Base-by-base conservation (phyloP, 2,888 invertebrate species). In the Nysson spinosus region DNA sequence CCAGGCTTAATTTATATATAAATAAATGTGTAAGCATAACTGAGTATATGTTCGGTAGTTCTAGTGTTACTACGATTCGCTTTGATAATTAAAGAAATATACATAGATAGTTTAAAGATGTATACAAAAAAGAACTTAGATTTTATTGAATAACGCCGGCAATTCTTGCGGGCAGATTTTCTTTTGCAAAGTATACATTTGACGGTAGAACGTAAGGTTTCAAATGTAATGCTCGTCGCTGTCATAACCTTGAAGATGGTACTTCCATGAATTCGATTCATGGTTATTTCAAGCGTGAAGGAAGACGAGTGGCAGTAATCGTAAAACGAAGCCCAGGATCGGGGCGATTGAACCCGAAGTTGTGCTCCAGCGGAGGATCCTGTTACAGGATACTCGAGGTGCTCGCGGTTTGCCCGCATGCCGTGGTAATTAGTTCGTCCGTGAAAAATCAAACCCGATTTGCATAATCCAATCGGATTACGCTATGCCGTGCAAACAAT, bases 401-500 rank as follows among this genome's bases (percentile, higher is more conserved):
- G 6, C 26, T 42, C 39, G 35, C n/a, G 37, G 42, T n/a, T n/a
- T 24, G 44, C 54, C 16, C 22, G 24, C 50, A 47, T 49, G 43
- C 56, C 46, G 58, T 28, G 57, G 47, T 60, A 70, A 70, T 70
- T 70, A 70, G 55, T 30, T 44, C 39, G 34, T 4, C 42, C 43
- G 49, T 32, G 51, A 56, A 66, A 62, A 50, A 28, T 26, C 37
- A 20, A 28, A n/a, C 20, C 20, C 37, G 22, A 62, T 69, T 61
- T 67, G 51, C 69, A 68, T 72, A 72, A 72, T 68, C 61, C 47
- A 24, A 37, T 63, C 42, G 51, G 49, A 71, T 71, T 61, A 64
- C 52, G 22, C 61, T 30, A 56, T 26, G 42, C 43, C 30, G 44
- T 51, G 32, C 40, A 44, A 57, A 67, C 67, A 40, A 54, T 58